Evolutionary conservation across 2,797 vertebrate genomes (phyloP), one percentile per base, ranked within the genome.

Genomic region (Gobio occitaniae): DNA sequence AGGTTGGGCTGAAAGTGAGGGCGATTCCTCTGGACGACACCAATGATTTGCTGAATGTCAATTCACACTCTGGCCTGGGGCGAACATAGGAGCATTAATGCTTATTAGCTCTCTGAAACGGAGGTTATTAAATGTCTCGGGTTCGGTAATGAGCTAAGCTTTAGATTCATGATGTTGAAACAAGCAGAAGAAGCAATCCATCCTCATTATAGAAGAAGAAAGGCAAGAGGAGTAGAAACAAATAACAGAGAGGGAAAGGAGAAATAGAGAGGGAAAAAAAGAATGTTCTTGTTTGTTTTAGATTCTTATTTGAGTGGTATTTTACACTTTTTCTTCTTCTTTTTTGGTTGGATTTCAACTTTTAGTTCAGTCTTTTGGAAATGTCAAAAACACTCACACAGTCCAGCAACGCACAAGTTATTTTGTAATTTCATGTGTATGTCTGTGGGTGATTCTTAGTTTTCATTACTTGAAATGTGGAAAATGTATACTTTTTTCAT

Each of bases 141-240:
- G 88, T 79, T 83, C 69, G 66, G 87, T 94, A 92, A 93, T 92
- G 87, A 78, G 87, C 72, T 93, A 92, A 91, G 90, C 86, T 87
- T 91, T 88, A 91, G 91, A 91, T 87, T 92, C 88, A 91, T 92
- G 90, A 89, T 91, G 90, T 90, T 89, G 84, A 74, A 91, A 90
- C 59, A 15, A 81, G 86, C 71, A 65, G 87, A 86, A 90, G 63
- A 12, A 90, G 88, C 90, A 79, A 91, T 92, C 91, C 90, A 86
- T 93, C 88, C 85, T 75, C 25, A 69, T 92, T 91, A 88, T 80
- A 81, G 71, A 56, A 86, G 85, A 77, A 48, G 69, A 80, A 85
- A 76, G 80, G 90, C 90, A 80, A 82, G 52, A 78, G 48, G n/a
- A 84, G 41, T 17, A 44, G 76, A 76, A 44, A 74, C 72, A 71